Percentiles rank a stretch among this genome's conserved stretches.
Conservation (phyloP, 2,113 vertebrate genomes). For the Porphyrio hochstetteri region DNA sequence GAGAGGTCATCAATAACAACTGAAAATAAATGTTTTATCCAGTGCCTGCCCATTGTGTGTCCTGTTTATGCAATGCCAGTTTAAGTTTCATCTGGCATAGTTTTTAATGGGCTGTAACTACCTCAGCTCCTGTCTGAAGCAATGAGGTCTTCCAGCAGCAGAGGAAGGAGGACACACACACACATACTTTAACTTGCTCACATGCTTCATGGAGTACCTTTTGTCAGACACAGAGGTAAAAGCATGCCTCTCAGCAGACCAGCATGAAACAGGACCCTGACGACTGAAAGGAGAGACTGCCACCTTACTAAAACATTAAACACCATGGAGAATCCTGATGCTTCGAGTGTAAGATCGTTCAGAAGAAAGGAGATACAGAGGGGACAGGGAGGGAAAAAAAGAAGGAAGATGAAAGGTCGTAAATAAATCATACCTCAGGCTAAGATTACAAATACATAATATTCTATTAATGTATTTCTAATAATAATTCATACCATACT, state of each 20-base stretch:
- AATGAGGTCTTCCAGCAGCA: neutral
- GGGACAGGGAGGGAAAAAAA: neutral
- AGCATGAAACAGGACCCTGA: constrained; percentile 34
- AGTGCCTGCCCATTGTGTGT: constrained; percentile 32
- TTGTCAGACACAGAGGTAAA: constrained; percentile 1
- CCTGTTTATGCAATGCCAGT: constrained; percentile 43
- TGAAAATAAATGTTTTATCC: constrained; percentile 68
- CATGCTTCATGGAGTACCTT: neutral
- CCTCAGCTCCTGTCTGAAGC: neutral
- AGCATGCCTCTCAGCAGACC: neutral
- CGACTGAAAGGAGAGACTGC: constrained; percentile 40
- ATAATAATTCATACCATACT: neutral
- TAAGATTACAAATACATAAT: neutral
- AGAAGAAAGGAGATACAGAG: constrained; percentile 32
- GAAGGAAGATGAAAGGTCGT: neutral
- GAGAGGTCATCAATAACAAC: constrained; percentile 73
- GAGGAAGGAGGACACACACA: neutral
- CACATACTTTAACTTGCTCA: neutral
- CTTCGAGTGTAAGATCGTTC: neutral
- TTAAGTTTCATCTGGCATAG: constrained; percentile 9
- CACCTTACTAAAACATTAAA: constrained; percentile 63
- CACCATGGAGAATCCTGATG: neutral
- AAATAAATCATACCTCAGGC: constrained; percentile 26
- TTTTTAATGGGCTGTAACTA: constrained; percentile 15
- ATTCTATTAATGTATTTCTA: neutral